Evolutionary conservation across 2,888 invertebrate species (phyloP).

Genomic region (Oligia latruncula): DNA sequence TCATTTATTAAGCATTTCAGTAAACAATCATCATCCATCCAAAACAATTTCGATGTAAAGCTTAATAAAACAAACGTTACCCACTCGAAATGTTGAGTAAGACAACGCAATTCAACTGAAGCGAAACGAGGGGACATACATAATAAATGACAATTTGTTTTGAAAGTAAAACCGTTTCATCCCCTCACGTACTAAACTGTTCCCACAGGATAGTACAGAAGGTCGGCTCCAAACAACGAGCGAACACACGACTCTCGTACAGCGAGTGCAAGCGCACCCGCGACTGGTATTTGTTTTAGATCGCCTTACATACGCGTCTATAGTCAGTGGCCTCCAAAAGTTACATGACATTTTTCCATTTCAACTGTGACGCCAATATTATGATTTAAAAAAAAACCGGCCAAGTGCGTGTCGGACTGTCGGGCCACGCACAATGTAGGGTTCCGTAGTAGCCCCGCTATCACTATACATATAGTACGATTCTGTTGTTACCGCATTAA

Average conservation of each 20-base stretch:
- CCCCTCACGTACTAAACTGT: not conserved
- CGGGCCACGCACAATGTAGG: too few relatives aligned
- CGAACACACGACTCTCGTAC: not conserved
- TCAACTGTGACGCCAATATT: not conserved
- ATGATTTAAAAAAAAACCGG: too few relatives aligned
- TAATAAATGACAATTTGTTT: constrained; percentile 30
- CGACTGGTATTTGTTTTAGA: not conserved
- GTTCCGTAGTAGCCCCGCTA: too few relatives aligned
- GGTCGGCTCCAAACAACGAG: not conserved
- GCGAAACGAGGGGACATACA: constrained; percentile 6
- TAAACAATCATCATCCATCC: not conserved
- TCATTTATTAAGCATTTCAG: not conserved
- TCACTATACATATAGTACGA: too few relatives aligned
- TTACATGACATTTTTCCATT: not conserved
- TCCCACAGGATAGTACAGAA: not conserved
- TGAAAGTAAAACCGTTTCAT: constrained; percentile 14
- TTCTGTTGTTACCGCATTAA: too few relatives aligned
- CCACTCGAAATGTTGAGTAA: not conserved
- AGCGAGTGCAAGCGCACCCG: not conserved
- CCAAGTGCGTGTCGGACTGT: too few relatives aligned
- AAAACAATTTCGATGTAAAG: not conserved
- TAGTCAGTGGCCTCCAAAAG: not conserved
- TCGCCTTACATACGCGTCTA: not conserved
- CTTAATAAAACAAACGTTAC: not conserved
- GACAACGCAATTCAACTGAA: not conserved